These are phyloP conservation scores for Aviceda subcristata DNA, from an alignment of 2,113 vertebrate species.

Conservation along the genomic window DNA sequence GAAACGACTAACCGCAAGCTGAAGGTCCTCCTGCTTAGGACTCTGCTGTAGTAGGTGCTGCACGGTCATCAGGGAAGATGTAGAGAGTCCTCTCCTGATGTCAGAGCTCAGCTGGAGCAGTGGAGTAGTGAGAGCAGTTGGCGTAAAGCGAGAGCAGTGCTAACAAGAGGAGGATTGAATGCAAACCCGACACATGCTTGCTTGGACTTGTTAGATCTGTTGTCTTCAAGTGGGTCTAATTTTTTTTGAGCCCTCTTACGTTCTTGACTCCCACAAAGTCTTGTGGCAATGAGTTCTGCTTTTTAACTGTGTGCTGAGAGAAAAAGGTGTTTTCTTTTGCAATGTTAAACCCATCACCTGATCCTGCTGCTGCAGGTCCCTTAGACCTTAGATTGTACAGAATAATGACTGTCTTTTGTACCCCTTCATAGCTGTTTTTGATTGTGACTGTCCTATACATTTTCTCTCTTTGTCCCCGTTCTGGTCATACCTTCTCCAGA, in stretches of 20 bases:
- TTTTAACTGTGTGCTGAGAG: not conserved
- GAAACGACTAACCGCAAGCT: not conserved
- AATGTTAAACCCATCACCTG: not conserved
- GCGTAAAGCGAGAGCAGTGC: not conserved
- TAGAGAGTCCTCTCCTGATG: not conserved
- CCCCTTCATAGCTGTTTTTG: not conserved
- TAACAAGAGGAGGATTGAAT: not conserved
- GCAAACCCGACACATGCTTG: not conserved
- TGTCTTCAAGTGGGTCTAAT: not conserved
- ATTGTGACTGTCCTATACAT: not conserved
- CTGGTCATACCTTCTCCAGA: not conserved
- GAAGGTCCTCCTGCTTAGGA: not conserved
- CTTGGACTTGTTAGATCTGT: not conserved
- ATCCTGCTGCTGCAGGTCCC: not conserved
- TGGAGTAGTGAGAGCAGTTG: not conserved
- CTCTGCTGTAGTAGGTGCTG: not conserved
- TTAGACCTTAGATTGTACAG: not conserved
- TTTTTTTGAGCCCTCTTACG: not conserved
- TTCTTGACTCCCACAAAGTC: not conserved
- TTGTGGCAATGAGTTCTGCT: not conserved
- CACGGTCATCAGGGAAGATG: not conserved
- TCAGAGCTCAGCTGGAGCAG: not conserved
- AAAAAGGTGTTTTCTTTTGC: not conserved
- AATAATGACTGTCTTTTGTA: not conserved
- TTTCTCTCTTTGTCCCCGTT: not conserved